Evolutionary conservation across 2,888 invertebrate genomes (phyloP).

Genomic region (Apamea epomidion): DNA sequence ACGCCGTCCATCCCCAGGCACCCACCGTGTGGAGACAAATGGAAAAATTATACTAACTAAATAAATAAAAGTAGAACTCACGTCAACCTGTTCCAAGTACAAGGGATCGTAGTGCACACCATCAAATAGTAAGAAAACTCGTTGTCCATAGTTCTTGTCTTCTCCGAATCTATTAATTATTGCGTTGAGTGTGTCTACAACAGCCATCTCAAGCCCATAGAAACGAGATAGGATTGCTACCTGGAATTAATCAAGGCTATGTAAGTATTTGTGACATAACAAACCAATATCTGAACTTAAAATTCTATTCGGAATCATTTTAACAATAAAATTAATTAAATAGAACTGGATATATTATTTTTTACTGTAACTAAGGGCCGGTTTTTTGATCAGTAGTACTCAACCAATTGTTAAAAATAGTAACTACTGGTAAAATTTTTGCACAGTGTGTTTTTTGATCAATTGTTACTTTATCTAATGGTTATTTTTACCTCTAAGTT

Average conservation of each 20-base stretch:
- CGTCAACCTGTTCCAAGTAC: slow-evolving; percentile 95
- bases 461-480: too few species aligned
- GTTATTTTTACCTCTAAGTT: too few species aligned
- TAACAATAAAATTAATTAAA: neutral
- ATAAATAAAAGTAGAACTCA: slow-evolving; percentile 84
- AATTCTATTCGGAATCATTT: neutral
- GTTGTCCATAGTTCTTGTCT: slow-evolving; percentile 95
- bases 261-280: neutral
- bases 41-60: neutral
- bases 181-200: slow-evolving; percentile 97
- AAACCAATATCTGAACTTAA: too few species aligned
- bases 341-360: neutral
- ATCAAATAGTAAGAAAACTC: slow-evolving; percentile 97
- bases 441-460: too few species aligned
- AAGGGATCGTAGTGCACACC: slow-evolving; percentile 99
- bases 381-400: too few species aligned
- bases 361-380: neutral
- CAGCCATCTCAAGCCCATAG: slow-evolving; percentile 97
- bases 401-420: too few species aligned
- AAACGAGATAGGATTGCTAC: slow-evolving; percentile 96
- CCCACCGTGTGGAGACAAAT: neutral
- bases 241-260: slow-evolving; percentile 70
- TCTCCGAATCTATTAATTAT: slow-evolving; percentile 98
- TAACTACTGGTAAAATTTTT: too few species aligned
- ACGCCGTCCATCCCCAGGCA: neutral